These are phyloP conservation scores for Anas flavirostris DNA, from an alignment of 2,797 vertebrate species.

Conservation along the genomic window DNA sequence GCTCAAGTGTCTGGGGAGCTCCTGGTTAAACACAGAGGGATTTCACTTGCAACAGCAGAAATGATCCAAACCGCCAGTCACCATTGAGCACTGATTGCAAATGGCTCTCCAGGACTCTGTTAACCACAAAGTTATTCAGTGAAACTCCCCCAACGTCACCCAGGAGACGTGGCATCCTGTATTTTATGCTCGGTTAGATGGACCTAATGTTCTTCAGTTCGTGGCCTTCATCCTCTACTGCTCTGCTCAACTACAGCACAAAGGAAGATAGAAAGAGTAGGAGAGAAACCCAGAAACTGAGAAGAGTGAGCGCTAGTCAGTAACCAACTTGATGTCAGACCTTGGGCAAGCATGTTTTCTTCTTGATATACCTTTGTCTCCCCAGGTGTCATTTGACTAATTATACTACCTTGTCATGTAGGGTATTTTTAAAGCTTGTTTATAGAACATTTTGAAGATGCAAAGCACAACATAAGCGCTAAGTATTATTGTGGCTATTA, in stretches of 20 bases:
- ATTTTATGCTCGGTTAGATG: not conserved
- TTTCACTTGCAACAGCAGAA: not conserved
- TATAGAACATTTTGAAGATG: conserved; percentile 33
- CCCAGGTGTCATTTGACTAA: not conserved
- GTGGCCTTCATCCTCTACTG: not conserved
- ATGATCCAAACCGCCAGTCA: not conserved
- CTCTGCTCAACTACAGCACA: not conserved
- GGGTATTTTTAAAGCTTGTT: conserved; percentile 37
- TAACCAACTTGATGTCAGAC: not conserved
- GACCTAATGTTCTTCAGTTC: not conserved
- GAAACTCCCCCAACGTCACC: not conserved
- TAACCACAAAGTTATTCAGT: not conserved
- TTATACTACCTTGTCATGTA: not conserved
- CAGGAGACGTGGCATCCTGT: not conserved
- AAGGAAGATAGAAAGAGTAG: not conserved
- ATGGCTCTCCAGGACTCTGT: not conserved
- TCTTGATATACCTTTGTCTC: not conserved
- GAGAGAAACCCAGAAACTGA: not conserved
- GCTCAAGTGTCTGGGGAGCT: not conserved
- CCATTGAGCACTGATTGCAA: not conserved
- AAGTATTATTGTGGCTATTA: conserved; percentile 59
- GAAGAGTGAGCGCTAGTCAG: not conserved
- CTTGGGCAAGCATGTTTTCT: not conserved
- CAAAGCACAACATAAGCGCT: conserved; percentile 31
- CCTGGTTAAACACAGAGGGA: not conserved